These are phyloP conservation scores for Sphinx pinastri DNA, from an alignment of 2,888 invertebrate species.

Conservation along the genomic window DNA sequence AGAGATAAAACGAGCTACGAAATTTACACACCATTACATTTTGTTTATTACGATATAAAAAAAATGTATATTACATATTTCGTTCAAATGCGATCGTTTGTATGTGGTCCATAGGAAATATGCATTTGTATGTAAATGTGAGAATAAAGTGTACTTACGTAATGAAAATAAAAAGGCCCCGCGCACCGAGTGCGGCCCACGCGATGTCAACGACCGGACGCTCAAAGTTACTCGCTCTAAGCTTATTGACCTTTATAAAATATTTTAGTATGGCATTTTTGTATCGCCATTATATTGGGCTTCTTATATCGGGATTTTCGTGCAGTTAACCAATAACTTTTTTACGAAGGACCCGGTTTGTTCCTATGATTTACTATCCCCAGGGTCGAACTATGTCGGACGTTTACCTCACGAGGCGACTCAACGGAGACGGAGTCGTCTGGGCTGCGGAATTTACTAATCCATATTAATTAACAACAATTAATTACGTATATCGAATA, in stretches of 20 bases:
- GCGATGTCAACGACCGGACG: slow-evolving; percentile 42
- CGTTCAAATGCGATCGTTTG: neutral
- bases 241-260: slow-evolving; percentile 21
- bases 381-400: neutral
- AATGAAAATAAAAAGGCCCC: slow-evolving; percentile 46
- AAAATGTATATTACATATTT: slow-evolving; percentile 1
- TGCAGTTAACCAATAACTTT: neutral
- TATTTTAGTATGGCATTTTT: slow-evolving; percentile 4
- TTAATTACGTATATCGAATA: slow-evolving; percentile 6
- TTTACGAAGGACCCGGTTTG: neutral
- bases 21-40: slow-evolving; percentile 8
- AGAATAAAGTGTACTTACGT: slow-evolving; percentile 42
- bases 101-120: slow-evolving; percentile 34
- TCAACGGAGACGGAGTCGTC: neutral
- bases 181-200: slow-evolving; percentile 39
- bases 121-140: slow-evolving; percentile 44
- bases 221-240: slow-evolving; percentile 34
- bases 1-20: neutral
- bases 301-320: neutral
- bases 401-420: too few relatives aligned
- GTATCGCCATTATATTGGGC: neutral
- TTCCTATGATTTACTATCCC: neutral
- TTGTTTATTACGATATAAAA: slow-evolving; percentile 6
- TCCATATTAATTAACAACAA: neutral
- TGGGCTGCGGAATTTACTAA: neutral